These are phyloP conservation scores for Aphelocoma californica DNA, from an alignment of 2,797 vertebrate species.

Conservation along the genomic window DNA sequence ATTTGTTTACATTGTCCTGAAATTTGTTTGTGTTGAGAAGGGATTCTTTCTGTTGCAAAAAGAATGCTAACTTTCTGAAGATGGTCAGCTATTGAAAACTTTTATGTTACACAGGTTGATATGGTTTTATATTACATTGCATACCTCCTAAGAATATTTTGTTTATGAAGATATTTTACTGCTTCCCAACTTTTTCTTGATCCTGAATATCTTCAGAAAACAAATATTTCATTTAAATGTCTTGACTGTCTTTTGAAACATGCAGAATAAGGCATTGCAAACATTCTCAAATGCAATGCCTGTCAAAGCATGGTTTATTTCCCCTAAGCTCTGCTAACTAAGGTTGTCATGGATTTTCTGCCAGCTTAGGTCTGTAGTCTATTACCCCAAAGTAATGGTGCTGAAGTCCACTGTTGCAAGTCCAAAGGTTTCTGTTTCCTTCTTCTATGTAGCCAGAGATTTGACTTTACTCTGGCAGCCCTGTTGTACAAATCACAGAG, in stretches of 20 bases:
- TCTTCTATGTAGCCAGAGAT: neutral
- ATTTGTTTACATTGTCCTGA: neutral
- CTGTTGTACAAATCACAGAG: rapidly evolving
- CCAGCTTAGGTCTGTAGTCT: neutral
- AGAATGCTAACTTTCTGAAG: neutral
- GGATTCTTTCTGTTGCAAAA: neutral
- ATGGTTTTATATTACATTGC: neutral
- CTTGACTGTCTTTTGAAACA: neutral
- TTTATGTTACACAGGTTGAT: neutral
- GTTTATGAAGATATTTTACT: neutral
- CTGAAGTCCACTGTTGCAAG: neutral
- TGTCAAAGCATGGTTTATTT: neutral
- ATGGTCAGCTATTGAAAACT: neutral
- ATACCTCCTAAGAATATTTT: neutral
- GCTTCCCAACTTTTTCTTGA: neutral
- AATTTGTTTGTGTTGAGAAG: neutral
- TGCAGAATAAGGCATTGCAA: neutral
- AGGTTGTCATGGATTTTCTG: neutral
- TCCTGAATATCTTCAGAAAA: neutral
- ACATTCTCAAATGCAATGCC: neutral
- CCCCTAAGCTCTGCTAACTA: neutral
- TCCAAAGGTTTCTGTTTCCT: neutral
- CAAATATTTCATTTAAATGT: neutral
- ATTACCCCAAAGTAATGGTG: neutral
- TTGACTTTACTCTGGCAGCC: neutral